Evolutionary conservation across 2,113 vertebrate species (phyloP).

Genomic region (Thinocorus orbignyianus): DNA sequence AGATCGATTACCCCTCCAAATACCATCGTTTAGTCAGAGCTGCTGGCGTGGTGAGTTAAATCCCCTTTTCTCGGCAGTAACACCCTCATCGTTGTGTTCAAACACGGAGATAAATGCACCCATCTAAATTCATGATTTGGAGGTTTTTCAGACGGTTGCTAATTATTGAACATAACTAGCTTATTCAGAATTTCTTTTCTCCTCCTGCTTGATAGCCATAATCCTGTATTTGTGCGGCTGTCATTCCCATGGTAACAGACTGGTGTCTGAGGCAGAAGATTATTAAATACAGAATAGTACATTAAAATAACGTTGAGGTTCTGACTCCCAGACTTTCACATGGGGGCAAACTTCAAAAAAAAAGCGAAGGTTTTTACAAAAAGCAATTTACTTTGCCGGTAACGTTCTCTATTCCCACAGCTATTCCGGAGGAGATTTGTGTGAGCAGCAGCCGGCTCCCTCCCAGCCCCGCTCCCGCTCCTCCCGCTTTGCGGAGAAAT

Average conservation of each 20-base stretch:
- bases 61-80: conserved; percentile 41
- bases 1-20: background rate
- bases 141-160: conserved; percentile 48
- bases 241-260: conserved; percentile 81
- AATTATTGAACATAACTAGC: conserved; percentile 75
- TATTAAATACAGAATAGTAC: conserved; percentile 75
- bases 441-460: conserved; percentile 65
- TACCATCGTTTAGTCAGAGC: background rate
- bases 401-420: conserved; percentile 65
- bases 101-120: conserved; percentile 64
- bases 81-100: conserved; percentile 46
- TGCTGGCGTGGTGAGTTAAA: background rate
- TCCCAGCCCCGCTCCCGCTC: conserved; percentile 55
- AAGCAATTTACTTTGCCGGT: conserved; percentile 66
- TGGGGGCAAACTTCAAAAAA: conserved; percentile 71
- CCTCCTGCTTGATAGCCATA: conserved; percentile 67
- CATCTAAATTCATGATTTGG: conserved; percentile 64
- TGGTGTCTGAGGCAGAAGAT: conserved; percentile 74
- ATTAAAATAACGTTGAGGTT: conserved; percentile 78
- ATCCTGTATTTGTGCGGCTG: conserved; percentile 71
- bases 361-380: conserved; percentile 22
- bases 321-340: conserved; percentile 70
- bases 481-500: conserved; percentile 62
- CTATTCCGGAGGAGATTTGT: conserved; percentile 61
- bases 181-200: conserved; percentile 75